phyloP scores from a whole-genome alignment of 1,140 invertebrate genomes.

The Penaeus indicus region DNA sequence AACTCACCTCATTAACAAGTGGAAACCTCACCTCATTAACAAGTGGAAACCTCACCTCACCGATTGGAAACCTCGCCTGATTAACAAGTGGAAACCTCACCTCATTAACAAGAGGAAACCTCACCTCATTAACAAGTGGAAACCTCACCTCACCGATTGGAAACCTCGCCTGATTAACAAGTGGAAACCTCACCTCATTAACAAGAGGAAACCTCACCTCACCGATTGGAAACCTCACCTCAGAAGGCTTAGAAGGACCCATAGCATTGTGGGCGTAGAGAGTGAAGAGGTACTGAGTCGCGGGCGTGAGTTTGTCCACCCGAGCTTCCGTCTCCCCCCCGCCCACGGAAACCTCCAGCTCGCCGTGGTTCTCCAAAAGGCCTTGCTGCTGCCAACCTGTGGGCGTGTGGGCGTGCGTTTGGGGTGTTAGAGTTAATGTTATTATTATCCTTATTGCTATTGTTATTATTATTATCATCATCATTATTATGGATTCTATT shows the following conservation, averaged over 20 bases:
- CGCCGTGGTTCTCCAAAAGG: not conserved
- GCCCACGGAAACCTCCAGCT: slow-evolving; percentile 38
- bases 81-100: no score
- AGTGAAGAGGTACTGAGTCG: slow-evolving; percentile 69
- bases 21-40: not conserved
- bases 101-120: no score
- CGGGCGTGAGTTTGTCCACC: slow-evolving; percentile 67
- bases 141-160: no score
- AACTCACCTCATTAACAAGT: no score
- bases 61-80: not conserved
- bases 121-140: no score
- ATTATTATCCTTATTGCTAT: no score
- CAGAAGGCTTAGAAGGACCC: slow-evolving; percentile 67
- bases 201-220: not conserved
- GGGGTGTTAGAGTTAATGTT: no score
- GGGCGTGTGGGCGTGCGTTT: no score
- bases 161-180: not conserved
- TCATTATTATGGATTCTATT: no score
- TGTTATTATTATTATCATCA: no score
- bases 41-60: not conserved
- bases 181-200: not conserved
- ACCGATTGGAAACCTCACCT: not conserved
- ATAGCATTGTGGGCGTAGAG: slow-evolving; percentile 71
- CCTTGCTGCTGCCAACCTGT: not conserved
- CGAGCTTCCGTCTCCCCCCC: slow-evolving; percentile 39